Percentiles rank a stretch among this genome's conserved stretches.
Conservation (phyloP, 2,797 vertebrate species). For the Poecile montanus region DNA sequence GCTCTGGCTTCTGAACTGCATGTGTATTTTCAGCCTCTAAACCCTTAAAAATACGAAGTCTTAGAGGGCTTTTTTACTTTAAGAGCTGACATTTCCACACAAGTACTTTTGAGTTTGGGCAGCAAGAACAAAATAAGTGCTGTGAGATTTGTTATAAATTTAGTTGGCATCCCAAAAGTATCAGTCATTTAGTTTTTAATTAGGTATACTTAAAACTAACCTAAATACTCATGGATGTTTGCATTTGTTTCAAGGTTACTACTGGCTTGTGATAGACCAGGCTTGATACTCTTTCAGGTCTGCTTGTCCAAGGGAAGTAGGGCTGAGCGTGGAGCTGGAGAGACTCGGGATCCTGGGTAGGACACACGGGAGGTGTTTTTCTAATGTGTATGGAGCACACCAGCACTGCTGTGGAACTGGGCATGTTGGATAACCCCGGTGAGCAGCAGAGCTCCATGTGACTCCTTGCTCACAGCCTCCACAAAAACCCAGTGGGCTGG, state of each 20-base stretch:
- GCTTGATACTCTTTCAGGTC: background rate
- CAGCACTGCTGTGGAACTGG: background rate
- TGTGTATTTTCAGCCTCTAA: background rate
- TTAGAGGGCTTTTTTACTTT: background rate
- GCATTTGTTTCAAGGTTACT: background rate
- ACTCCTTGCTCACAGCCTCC: rapidly evolving
- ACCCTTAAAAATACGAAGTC: rapidly evolving
- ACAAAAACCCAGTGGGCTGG: background rate
- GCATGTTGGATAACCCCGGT: background rate
- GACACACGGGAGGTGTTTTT: background rate
- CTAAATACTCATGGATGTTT: background rate
- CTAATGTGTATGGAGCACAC: no score
- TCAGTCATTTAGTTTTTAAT: background rate
- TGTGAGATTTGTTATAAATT: background rate
- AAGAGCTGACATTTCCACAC: background rate
- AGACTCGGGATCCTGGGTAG: background rate
- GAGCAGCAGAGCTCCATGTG: background rate
- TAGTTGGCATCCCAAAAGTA: background rate
- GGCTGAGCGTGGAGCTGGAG: background rate
- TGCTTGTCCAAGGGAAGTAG: background rate
- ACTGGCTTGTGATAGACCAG: background rate
- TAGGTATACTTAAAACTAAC: background rate
- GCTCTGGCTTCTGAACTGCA: background rate
- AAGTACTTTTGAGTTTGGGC: background rate
- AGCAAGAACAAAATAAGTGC: background rate